phyloP scores from a whole-genome alignment of 2,797 vertebrate genomes.

The Macrochelys suwanniensis region DNA sequence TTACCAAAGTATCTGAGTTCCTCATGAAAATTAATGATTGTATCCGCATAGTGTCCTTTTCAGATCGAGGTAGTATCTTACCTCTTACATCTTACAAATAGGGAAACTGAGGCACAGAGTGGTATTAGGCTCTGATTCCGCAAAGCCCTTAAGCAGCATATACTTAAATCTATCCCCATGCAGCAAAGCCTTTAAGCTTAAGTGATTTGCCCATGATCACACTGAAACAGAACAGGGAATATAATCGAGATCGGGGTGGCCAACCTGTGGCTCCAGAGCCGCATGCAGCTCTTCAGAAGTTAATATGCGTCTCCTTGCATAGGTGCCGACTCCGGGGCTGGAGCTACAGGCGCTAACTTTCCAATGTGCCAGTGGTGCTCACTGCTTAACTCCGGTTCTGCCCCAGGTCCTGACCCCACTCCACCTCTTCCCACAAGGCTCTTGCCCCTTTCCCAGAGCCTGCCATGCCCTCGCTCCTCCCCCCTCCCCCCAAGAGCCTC shows the following conservation, averaged over 20 bases:
- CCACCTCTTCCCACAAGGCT: too few species aligned
- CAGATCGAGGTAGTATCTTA: background rate
- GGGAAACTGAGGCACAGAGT: background rate
- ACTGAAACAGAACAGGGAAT: background rate
- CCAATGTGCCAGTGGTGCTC: too few species aligned
- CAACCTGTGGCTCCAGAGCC: too few species aligned
- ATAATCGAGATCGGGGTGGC: background rate
- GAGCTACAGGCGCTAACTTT: too few species aligned
- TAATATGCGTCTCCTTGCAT: too few species aligned
- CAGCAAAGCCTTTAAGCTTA: background rate
- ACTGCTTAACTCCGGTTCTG: too few species aligned
- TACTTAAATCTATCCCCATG: background rate
- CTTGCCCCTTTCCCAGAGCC: too few species aligned
- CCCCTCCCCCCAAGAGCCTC: too few species aligned
- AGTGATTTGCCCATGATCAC: background rate
- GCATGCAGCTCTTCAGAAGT: too few species aligned
- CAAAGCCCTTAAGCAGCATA: background rate
- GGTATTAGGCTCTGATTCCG: background rate
- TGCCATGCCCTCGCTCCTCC: too few species aligned
- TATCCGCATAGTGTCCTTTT: background rate
- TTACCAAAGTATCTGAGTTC: background rate
- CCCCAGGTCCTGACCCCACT: too few species aligned
- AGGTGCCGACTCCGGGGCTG: too few species aligned
- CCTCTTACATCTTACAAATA: accelerated
- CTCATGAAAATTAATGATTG: background rate